Conservation (phyloP, 2,797 vertebrate genomes). For the Arnoldichthys spilopterus region DNA sequence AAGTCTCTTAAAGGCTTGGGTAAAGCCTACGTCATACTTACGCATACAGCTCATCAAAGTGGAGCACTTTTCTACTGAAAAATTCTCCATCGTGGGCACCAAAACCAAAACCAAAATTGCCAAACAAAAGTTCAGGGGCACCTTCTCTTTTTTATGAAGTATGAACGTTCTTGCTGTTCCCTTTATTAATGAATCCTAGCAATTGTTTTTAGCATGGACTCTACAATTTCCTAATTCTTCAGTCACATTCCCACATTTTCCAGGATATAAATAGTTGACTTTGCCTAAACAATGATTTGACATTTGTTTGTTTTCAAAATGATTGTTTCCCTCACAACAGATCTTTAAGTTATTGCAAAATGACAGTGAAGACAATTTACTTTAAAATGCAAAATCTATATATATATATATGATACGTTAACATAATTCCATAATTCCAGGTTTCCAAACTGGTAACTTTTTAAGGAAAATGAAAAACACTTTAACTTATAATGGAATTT, state of each 20-base stretch:
- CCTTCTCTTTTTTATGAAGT: not conserved
- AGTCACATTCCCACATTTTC: too few relatives aligned
- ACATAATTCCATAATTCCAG: too few relatives aligned
- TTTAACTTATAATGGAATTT: too few relatives aligned
- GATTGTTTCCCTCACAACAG: not conserved
- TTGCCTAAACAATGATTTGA: not conserved
- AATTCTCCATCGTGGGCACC: not conserved
- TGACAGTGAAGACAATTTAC: not conserved
- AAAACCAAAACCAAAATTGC: not conserved
- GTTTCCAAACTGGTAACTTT: too few relatives aligned
- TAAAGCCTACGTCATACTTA: not conserved
- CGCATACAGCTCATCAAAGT: not conserved
- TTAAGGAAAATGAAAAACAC: too few relatives aligned
- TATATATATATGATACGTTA: too few relatives aligned
- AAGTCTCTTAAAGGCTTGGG: constrained; percentile 23
- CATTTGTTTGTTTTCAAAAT: not conserved
- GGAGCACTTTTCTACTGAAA: not conserved
- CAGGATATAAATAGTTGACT: not conserved
- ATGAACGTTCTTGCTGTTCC: not conserved
- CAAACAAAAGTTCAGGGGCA: not conserved
- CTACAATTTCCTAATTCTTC: too few relatives aligned
- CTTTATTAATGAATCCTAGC: too few relatives aligned
- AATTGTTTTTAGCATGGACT: too few relatives aligned
- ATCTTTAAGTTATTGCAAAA: not conserved
- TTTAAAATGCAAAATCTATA: too few relatives aligned